Conservation (phyloP, 2,888 invertebrate species). For the Aromia moschata region DNA sequence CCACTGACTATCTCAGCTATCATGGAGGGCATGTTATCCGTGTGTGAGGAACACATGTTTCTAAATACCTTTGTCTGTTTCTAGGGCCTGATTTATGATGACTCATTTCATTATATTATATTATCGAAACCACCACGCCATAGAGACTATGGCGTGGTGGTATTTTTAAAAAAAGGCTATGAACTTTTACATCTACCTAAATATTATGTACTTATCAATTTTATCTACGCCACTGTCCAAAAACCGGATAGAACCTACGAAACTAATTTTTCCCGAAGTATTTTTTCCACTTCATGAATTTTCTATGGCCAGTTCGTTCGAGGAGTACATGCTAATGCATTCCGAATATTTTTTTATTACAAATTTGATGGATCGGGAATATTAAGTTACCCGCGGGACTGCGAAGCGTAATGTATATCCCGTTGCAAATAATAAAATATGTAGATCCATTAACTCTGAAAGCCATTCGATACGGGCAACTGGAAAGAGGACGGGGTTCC, state of each 20-base stretch:
- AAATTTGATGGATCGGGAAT: conserved; percentile 54
- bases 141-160: too few species aligned
- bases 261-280: conserved; percentile 3
- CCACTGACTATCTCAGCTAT: too few species aligned
- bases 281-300: conserved; percentile 1
- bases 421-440: conserved; percentile 53
- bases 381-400: conserved; percentile 49
- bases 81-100: too few species aligned
- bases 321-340: conserved; percentile 29
- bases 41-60: too few species aligned
- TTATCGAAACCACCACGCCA: too few species aligned
- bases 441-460: conserved; percentile 53
- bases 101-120: too few species aligned
- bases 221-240: neutral
- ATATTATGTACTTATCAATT: too few species aligned
- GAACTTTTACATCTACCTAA: too few species aligned
- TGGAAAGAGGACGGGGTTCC: conserved; percentile 7
- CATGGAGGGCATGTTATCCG: too few species aligned
- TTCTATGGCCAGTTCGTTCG: conserved; percentile 16
- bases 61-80: too few species aligned
- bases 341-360: conserved; percentile 40
- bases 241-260: neutral
- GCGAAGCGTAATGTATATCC: conserved; percentile 48
- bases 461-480: conserved; percentile 31
- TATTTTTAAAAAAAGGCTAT: too few species aligned